These are phyloP conservation scores for Zhengitettix transpicula DNA, from an alignment of 2,888 invertebrate species.

Conservation along the genomic window DNA sequence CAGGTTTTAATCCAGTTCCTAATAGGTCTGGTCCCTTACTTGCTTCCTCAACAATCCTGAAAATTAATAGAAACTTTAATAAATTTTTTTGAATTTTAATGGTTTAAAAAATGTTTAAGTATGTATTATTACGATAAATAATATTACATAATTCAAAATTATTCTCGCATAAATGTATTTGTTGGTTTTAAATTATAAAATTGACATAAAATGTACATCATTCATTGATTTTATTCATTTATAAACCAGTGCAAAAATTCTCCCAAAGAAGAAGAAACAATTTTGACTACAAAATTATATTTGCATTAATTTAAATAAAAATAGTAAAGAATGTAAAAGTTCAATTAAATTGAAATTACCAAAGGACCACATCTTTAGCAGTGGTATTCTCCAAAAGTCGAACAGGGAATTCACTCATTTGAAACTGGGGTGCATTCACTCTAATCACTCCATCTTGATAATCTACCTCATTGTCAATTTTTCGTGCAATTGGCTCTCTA, in stretches of 20 bases:
- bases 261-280: too few relatives aligned
- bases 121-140: too few relatives aligned
- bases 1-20: constrained; percentile 10
- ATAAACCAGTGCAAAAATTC: too few relatives aligned
- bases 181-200: too few relatives aligned
- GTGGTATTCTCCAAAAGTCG: constrained; percentile 25
- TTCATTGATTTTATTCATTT: too few relatives aligned
- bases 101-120: background rate
- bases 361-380: constrained; percentile 30
- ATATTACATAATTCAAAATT: too few relatives aligned
- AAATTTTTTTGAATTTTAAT: background rate
- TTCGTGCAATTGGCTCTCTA: constrained; percentile 18
- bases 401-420: constrained; percentile 22
- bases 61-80: background rate
- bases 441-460: constrained; percentile 19
- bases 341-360: constrained; percentile 17
- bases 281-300: too few relatives aligned
- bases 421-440: constrained; percentile 24
- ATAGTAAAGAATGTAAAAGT: too few relatives aligned
- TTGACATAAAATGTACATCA: too few relatives aligned
- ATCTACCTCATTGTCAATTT: constrained; percentile 21
- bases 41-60: constrained; percentile 17
- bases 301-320: too few relatives aligned
- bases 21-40: constrained; percentile 10
- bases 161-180: too few relatives aligned